Percentiles rank a stretch among this genome's conserved stretches.
Evolutionary conservation across 1,140 invertebrate genomes (phyloP).

Genomic region (Babylonia areolata): DNA sequence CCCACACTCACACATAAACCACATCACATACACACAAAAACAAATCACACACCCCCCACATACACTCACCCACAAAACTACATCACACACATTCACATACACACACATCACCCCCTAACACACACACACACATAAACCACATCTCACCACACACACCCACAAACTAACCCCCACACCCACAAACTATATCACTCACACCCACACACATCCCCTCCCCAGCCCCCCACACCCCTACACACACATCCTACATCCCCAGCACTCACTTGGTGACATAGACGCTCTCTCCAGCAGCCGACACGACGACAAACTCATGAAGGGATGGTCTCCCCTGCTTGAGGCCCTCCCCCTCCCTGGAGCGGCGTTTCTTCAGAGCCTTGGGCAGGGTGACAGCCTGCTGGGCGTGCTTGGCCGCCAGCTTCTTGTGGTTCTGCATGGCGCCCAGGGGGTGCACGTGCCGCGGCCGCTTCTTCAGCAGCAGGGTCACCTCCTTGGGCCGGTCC

Average conservation of each 20-base stretch:
- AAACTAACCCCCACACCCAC: neutral
- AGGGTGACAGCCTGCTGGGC: constrained; percentile 63
- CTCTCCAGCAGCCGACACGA: constrained; percentile 48
- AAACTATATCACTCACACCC: neutral
- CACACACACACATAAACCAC: neutral
- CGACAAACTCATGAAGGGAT: constrained; percentile 67
- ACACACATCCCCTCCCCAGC: neutral
- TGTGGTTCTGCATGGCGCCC: constrained; percentile 81
- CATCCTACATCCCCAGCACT: constrained; percentile 31
- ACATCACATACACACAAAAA: no score
- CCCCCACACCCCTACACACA: no score
- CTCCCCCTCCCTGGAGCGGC: constrained; percentile 66
- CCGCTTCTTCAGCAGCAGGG: constrained; percentile 89
- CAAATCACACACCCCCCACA: no score
- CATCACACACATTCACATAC: neutral
- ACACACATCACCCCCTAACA: neutral
- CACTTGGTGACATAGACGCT: constrained; percentile 54
- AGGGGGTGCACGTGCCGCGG: constrained; percentile 89
- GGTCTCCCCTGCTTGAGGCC: constrained; percentile 57
- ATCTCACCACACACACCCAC: neutral
- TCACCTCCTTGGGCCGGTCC: constrained; percentile 87
- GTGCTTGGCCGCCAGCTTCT: constrained; percentile 57
- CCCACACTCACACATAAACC: no score
- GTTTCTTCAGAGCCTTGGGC: constrained; percentile 68
- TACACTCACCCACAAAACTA: neutral